Base-by-base conservation (phyloP, 2,797 vertebrate genomes). In the Myotis daubentonii region DNA sequence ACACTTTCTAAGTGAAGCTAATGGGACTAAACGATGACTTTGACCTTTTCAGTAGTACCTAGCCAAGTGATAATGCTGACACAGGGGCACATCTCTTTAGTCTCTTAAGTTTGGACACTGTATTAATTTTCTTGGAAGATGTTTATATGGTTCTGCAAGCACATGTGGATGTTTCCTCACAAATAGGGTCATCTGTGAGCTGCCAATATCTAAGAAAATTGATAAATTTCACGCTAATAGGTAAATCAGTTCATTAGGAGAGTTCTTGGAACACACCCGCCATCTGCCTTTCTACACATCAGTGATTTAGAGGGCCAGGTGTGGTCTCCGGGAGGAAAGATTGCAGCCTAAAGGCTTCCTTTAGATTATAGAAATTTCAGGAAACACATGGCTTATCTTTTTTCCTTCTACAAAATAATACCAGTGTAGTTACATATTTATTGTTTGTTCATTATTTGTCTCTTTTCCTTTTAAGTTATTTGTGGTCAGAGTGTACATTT, bases 121-220 rank as follows among this genome's bases (percentile, higher is more conserved):
- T 91, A 5, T 28, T 90, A 47, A 3, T 80, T 90, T 94, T 70
- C 22, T 78, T 78, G 36, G 28, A 68, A 94, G 36, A 78, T 86
- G 10, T 81, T 89, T 68, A 44, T 49, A 20, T 66, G 82, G 36
- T 41, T 60, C 22, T 81, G 2, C 5, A 80, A 94, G 65, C 22
- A 91, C 89, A 74, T 20, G 12, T 87, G 33, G 19, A 49, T 11
- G 5, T 44, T 87, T 94, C 8, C 44, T 95, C n/a, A 87, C 55
- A 75, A 92, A 68, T 88, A 71, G 30, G 4, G 17, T 89, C 12
- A n/a, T 83, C 53, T 65, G 66, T 38, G 80, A 91, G 71, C 44
- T 86, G 17, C 30, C 17, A 88, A 91, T 74, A 89, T 70, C 76
- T 86, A n/a, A 16, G 79, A 65, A 95, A 70, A 87, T 76, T 71